Percentiles rank a stretch among this genome's conserved stretches.
These are phyloP conservation scores for Machimus rusticus DNA, from an alignment of 2,888 invertebrate genomes.

Conservation along the genomic window DNA sequence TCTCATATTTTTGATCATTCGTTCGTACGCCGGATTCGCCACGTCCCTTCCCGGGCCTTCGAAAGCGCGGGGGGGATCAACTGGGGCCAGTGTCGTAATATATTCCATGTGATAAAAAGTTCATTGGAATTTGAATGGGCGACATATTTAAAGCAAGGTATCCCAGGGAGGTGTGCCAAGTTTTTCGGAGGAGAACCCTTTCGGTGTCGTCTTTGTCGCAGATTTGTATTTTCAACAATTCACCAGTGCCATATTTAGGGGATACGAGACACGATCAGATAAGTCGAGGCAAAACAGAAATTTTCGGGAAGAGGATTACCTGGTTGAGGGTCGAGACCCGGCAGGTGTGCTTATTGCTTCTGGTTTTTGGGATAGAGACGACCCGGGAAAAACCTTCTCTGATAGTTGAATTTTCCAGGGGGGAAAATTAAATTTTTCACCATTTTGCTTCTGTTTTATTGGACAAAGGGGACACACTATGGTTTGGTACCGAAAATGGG, in stretches of 20 bases:
- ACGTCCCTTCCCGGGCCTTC: not conserved
- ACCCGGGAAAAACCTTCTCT: not conserved
- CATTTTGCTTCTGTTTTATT: not conserved
- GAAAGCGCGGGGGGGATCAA: not conserved
- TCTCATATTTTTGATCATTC: constrained; percentile 29
- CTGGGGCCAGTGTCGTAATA: constrained; percentile 1
- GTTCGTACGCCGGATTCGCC: not conserved
- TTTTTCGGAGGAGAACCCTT: not conserved
- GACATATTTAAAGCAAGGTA: constrained; percentile 11
- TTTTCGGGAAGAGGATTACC: not conserved
- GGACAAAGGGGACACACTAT: not conserved
- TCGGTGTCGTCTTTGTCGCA: not conserved
- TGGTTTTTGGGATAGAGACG: not conserved
- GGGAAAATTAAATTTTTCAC: not conserved
- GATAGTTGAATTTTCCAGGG: not conserved
- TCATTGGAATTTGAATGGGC: constrained; percentile 33
- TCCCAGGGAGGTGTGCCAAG: constrained; percentile 5
- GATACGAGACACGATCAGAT: constrained; percentile 1
- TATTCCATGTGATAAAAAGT: constrained; percentile 35
- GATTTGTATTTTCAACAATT: constrained; percentile 26
- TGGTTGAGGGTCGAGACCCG: not conserved
- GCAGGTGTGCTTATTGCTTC: not conserved
- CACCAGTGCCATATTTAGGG: constrained; percentile 15
- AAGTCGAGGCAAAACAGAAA: not conserved
- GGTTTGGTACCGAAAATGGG: not conserved